phyloP scores from a whole-genome alignment of 2,888 invertebrate species.

The Eudemis profundana region DNA sequence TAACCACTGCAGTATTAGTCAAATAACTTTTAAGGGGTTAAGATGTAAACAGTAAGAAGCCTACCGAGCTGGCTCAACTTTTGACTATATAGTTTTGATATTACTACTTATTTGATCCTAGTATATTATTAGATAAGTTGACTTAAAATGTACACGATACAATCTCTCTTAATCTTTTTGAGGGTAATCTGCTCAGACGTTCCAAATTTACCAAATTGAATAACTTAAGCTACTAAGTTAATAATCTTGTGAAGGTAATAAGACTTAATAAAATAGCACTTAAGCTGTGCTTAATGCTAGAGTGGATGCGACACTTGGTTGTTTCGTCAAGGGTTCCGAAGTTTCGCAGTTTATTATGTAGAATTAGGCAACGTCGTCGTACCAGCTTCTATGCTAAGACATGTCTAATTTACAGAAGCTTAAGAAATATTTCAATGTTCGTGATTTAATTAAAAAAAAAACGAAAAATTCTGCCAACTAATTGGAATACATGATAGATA shows the following conservation, averaged over 20 bases:
- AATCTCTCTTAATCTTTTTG: background rate
- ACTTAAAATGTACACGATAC: background rate
- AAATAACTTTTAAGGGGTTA: too few species aligned
- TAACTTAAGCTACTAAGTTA: slow-evolving; percentile 34
- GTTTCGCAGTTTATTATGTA: slow-evolving; percentile 33
- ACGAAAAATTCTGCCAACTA: too few species aligned
- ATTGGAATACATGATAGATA: too few species aligned
- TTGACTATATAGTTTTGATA: too few species aligned
- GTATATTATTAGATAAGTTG: too few species aligned
- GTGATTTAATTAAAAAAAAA: background rate
- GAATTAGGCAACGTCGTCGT: slow-evolving; percentile 17
- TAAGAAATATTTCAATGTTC: background rate
- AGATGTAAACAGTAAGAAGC: too few species aligned
- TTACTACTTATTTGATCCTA: too few species aligned
- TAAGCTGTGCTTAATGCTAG: slow-evolving; percentile 47
- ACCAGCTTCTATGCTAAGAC: background rate
- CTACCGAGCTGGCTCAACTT: too few species aligned
- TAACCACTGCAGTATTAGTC: too few species aligned
- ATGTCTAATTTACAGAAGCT: background rate
- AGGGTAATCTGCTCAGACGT: slow-evolving; percentile 28
- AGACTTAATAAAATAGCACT: slow-evolving; percentile 47
- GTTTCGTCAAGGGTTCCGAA: slow-evolving; percentile 38
- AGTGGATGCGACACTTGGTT: slow-evolving; percentile 42
- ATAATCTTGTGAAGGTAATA: slow-evolving; percentile 46
- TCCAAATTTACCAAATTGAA: slow-evolving; percentile 17